Evolutionary conservation across 2,113 vertebrate species (phyloP).

Genomic region (Eptesicus fuscus): DNA sequence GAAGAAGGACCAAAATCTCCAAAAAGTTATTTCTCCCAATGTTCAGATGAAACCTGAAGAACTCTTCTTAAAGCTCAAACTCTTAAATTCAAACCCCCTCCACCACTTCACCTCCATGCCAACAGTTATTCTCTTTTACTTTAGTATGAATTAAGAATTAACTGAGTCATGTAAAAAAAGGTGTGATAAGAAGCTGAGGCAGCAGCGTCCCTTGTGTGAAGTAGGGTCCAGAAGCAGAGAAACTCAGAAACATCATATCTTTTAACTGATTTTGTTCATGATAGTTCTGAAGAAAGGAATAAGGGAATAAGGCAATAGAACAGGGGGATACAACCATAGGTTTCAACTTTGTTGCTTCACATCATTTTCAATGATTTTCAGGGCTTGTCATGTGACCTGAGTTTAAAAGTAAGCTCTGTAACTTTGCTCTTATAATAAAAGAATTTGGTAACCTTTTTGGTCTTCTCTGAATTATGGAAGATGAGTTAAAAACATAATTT

Average conservation of each 20-base stretch:
- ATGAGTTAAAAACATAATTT: background rate
- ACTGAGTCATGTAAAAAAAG: background rate
- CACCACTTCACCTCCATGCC: background rate
- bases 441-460: background rate
- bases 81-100: background rate
- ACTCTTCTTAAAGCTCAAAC: conserved; percentile 11
- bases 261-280: background rate
- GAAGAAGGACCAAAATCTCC: background rate
- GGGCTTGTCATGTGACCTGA: background rate
- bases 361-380: background rate
- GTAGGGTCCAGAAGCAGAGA: background rate
- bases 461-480: conserved; percentile 8
- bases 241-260: background rate
- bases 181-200: background rate
- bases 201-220: background rate
- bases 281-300: background rate
- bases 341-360: background rate
- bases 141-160: conserved; percentile 8
- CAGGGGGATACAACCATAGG: background rate
- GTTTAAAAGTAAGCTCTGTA: conserved; percentile 20
- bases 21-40: background rate
- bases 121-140: background rate
- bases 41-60: background rate
- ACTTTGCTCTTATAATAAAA: conserved; percentile 2
- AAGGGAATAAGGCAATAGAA: background rate